Evolutionary conservation across 2,888 invertebrate species (phyloP).

Genomic region (Nemotelus nigrinus): DNA sequence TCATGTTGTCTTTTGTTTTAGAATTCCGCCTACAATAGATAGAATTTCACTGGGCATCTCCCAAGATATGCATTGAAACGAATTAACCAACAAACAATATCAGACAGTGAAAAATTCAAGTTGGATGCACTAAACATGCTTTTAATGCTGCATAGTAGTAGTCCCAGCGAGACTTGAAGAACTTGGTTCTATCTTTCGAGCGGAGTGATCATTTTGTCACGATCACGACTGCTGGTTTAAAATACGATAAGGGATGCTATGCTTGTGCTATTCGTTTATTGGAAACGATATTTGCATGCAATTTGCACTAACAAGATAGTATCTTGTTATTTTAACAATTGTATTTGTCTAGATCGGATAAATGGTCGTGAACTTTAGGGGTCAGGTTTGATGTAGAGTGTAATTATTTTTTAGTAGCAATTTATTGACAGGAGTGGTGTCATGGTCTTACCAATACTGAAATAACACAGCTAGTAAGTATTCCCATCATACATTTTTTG

Average conservation of each 20-base stretch:
- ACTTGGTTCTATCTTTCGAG: not conserved
- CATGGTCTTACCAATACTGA: too few relatives aligned
- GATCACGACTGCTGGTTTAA: not conserved
- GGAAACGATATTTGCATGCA: slow-evolving; percentile 9
- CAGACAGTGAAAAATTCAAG: not conserved
- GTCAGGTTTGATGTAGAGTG: slow-evolving; percentile 15
- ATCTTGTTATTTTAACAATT: not conserved
- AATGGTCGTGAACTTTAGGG: slow-evolving; percentile 3
- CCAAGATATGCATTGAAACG: not conserved
- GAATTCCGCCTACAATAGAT: not conserved
- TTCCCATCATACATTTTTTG: too few relatives aligned
- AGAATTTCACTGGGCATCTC: not conserved
- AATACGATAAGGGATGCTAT: not conserved
- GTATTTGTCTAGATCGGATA: slow-evolving; percentile 11
- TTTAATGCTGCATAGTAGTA: not conserved
- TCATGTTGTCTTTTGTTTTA: not conserved
- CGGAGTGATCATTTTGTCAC: not conserved
- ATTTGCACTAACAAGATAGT: slow-evolving; percentile 19
- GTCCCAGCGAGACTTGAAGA: not conserved
- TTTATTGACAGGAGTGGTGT: too few relatives aligned
- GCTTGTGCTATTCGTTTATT: not conserved
- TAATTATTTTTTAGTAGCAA: too few relatives aligned
- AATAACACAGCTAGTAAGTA: too few relatives aligned
- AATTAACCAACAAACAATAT: not conserved
- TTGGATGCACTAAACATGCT: not conserved